These are phyloP conservation scores for Hybos culiciformis DNA, from an alignment of 2,888 invertebrate species.

Conservation along the genomic window DNA sequence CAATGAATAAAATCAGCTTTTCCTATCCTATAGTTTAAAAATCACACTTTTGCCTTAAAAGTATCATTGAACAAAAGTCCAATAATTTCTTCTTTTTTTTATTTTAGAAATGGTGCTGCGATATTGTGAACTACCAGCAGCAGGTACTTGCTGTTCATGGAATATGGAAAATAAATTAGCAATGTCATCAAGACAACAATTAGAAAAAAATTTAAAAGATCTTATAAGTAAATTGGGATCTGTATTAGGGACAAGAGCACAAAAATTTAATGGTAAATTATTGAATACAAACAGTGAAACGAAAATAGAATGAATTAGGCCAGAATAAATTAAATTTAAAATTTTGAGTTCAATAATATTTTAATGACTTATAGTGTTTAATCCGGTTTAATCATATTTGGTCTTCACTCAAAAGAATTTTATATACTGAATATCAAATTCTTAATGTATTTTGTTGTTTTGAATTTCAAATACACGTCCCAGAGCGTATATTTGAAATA, in stretches of 20 bases:
- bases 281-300: neutral
- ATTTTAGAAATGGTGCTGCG: slow-evolving; percentile 19
- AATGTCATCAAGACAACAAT: slow-evolving; percentile 54
- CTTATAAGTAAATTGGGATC: slow-evolving; percentile 62
- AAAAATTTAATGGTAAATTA: slow-evolving; percentile 64
- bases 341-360: neutral
- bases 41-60: too few species aligned
- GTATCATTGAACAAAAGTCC: too few species aligned
- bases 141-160: slow-evolving; percentile 45
- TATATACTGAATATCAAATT: too few species aligned
- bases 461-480: too few species aligned
- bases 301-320: neutral
- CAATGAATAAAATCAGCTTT: too few species aligned
- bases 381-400: too few species aligned
- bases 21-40: too few species aligned
- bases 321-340: neutral
- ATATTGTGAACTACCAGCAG: slow-evolving; percentile 36
- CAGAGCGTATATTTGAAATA: too few species aligned
- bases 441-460: too few species aligned
- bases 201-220: slow-evolving; percentile 60
- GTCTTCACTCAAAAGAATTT: too few species aligned
- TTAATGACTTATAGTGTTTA: neutral
- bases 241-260: slow-evolving; percentile 60
- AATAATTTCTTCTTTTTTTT: too few species aligned
- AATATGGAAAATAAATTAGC: slow-evolving; percentile 52